phyloP scores from a whole-genome alignment of 2,113 vertebrate genomes.

The Vombatus ursinus region DNA sequence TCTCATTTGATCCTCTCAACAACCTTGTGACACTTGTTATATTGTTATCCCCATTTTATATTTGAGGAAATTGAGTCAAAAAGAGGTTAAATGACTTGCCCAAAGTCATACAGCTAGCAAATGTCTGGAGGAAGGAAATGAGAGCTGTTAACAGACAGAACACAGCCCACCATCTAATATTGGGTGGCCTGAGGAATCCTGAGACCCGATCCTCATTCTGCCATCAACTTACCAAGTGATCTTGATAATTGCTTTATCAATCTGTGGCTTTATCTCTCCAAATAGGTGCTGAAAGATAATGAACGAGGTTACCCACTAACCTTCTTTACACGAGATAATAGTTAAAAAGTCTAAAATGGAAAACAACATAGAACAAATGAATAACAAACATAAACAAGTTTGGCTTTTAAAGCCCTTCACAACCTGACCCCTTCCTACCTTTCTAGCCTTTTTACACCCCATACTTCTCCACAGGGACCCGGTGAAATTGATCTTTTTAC shows the following conservation, averaged over 20 bases:
- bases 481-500: neutral
- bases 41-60: neutral
- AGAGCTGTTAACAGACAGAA: neutral
- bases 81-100: neutral
- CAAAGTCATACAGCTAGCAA: neutral
- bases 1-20: neutral
- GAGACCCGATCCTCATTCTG: neutral
- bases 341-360: neutral
- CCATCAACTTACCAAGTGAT: neutral
- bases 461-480: neutral
- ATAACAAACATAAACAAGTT: neutral
- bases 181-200: neutral
- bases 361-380: neutral
- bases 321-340: neutral
- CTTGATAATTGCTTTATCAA: neutral
- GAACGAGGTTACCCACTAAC: neutral
- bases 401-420: neutral
- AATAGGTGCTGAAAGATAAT: neutral
- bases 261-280: neutral
- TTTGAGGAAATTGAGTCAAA: neutral
- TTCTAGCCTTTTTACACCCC: neutral
- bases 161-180: neutral
- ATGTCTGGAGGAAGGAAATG: neutral
- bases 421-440: neutral
- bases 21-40: neutral